Evolutionary conservation across 2,797 vertebrate genomes (phyloP).

Genomic region (Alfaro cultratus): DNA sequence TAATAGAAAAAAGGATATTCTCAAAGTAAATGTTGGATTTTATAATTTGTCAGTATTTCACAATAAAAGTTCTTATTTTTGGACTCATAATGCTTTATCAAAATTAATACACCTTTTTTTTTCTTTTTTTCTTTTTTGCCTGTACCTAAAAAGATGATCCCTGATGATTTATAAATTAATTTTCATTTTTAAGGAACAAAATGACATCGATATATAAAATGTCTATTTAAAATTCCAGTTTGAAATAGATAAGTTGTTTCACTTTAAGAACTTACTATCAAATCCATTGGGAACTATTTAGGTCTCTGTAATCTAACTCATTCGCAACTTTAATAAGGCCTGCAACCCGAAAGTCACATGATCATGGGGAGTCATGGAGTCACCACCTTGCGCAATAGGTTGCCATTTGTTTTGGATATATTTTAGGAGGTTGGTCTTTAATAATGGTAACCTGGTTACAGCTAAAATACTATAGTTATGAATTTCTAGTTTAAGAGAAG

Average conservation of each 20-base stretch:
- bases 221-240: neutral
- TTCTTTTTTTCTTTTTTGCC: too few species aligned
- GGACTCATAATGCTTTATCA: too few species aligned
- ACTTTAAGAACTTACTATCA: neutral
- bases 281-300: neutral
- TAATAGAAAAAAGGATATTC: too few species aligned
- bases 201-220: too few species aligned
- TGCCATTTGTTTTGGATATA: neutral
- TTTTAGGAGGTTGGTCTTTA: neutral
- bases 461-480: neutral
- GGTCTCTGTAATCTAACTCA: neutral
- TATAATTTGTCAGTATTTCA: too few species aligned
- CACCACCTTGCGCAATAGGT: conserved; percentile 10
- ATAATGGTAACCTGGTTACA: neutral
- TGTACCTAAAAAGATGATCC: too few species aligned
- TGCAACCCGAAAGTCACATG: conserved; percentile 30
- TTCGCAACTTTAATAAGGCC: neutral
- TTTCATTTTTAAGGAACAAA: too few species aligned
- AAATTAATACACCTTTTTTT: too few species aligned
- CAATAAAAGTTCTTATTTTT: too few species aligned
- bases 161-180: too few species aligned
- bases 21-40: too few species aligned
- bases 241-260: neutral
- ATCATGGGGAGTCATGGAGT: conserved; percentile 2
- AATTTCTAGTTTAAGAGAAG: neutral